phyloP scores from a whole-genome alignment of 2,797 vertebrate genomes.

The Bovichtus diacanthus region DNA sequence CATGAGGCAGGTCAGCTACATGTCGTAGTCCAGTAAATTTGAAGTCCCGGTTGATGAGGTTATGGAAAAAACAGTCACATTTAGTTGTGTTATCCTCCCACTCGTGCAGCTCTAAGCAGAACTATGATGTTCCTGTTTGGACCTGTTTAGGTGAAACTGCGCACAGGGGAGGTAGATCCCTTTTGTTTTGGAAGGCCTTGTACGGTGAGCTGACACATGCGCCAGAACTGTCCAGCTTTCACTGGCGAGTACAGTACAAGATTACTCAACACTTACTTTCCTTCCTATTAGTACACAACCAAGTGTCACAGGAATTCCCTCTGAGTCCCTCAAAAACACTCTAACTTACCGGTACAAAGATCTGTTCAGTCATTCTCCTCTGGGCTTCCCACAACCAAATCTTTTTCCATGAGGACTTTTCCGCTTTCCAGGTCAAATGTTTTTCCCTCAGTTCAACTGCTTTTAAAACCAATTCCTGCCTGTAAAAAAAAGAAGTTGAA shows the following conservation, averaged over 20 bases:
- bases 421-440: constrained; percentile 11
- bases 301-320: constrained; percentile 27
- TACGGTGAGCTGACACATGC: neutral
- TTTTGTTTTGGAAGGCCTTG: neutral
- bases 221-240: constrained; percentile 13
- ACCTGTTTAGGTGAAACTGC: constrained; percentile 30
- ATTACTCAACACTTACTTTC: constrained; percentile 31
- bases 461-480: neutral
- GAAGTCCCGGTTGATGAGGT: constrained; percentile 15
- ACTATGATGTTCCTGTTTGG: constrained; percentile 58
- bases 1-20: constrained; percentile 2
- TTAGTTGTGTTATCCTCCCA: constrained; percentile 22
- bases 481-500: neutral
- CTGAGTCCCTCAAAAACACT: constrained; percentile 42
- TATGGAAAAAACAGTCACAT: constrained; percentile 45
- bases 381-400: constrained; percentile 8
- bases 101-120: constrained; percentile 19
- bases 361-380: constrained; percentile 33
- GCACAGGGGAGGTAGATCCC: neutral
- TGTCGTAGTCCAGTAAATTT: constrained; percentile 15
- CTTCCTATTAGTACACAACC: constrained; percentile 1
- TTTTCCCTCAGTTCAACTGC: neutral
- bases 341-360: constrained; percentile 25
- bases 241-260: constrained; percentile 29
- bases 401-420: constrained; percentile 20